phyloP scores from a whole-genome alignment of 2,888 invertebrate species.

The Cepaea hortensis region DNA sequence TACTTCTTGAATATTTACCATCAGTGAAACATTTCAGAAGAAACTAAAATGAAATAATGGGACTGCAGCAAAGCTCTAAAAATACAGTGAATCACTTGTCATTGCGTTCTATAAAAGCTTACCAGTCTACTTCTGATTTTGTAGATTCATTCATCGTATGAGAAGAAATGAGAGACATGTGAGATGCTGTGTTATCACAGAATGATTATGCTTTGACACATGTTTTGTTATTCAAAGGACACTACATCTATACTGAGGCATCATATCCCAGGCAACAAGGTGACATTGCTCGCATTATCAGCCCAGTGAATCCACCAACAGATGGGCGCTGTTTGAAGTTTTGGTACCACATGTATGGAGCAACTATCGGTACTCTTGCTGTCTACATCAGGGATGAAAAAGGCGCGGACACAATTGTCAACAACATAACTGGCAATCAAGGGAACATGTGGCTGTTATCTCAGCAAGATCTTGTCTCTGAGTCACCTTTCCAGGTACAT shows the following conservation, averaged over 20 bases:
- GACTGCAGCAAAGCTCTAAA: no score
- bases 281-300: constrained; percentile 76
- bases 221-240: constrained; percentile 47
- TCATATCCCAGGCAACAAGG: constrained; percentile 79
- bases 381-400: constrained; percentile 52
- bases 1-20: no score
- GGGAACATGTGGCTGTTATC: constrained; percentile 66
- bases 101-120: no score
- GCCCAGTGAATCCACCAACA: constrained; percentile 51
- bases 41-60: no score
- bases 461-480: constrained; percentile 54
- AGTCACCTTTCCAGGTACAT: constrained; percentile 54
- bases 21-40: no score
- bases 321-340: constrained; percentile 59
- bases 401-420: constrained; percentile 53
- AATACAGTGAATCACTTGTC: no score
- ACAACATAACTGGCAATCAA: constrained; percentile 62
- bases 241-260: constrained; percentile 66
- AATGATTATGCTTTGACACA: no score
- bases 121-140: no score
- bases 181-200: no score
- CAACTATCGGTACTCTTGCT: constrained; percentile 61
- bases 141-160: no score
- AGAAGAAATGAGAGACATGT: no score
- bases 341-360: constrained; percentile 65